Conservation (phyloP, 37 sponge, comb jelly and placozoan species). For the Agelas oroides region DNA sequence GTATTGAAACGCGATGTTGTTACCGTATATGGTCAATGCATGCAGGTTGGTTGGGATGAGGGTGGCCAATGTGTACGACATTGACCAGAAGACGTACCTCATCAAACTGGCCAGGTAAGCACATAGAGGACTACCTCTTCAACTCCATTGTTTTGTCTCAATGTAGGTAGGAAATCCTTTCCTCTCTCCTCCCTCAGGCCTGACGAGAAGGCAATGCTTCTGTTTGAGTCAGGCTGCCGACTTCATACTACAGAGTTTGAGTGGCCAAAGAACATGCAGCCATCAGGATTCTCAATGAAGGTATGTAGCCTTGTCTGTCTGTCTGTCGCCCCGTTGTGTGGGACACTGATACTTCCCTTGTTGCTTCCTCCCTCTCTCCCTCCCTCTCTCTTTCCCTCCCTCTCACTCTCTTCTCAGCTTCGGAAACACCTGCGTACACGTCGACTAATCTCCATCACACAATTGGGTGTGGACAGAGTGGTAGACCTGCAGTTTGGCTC, state of each 20-base stretch:
- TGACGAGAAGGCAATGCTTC: conserved; percentile 85
- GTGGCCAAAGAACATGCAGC: conserved; percentile 95
- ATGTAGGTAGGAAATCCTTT: no score
- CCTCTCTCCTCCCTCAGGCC: conserved; percentile 61
- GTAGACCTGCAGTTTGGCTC: conserved; percentile 96
- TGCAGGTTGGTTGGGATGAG: conserved; percentile 85
- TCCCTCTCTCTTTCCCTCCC: not conserved
- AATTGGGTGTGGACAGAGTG: conserved; percentile 95
- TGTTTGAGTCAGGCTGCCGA: conserved; percentile 94
- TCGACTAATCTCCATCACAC: conserved; percentile 76
- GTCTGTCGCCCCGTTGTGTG: no score
- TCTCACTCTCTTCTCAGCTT: conserved; percentile 27
- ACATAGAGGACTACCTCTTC: no score
- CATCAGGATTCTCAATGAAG: conserved; percentile 97
- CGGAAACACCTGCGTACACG: conserved; percentile 89
- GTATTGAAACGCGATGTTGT: no score
- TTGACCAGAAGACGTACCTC: conserved; percentile 96
- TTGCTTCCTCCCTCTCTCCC: no score
- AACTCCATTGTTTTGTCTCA: no score
- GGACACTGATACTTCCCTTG: no score
- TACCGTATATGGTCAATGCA: no score
- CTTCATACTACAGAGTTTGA: conserved; percentile 96
- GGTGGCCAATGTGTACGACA: conserved; percentile 95
- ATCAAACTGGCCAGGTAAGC: conserved; percentile 92
- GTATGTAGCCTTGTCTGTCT: conserved; percentile 3